These are phyloP conservation scores for Patagioenas fasciata DNA, from an alignment of 2,113 vertebrate genomes.

Conservation along the genomic window DNA sequence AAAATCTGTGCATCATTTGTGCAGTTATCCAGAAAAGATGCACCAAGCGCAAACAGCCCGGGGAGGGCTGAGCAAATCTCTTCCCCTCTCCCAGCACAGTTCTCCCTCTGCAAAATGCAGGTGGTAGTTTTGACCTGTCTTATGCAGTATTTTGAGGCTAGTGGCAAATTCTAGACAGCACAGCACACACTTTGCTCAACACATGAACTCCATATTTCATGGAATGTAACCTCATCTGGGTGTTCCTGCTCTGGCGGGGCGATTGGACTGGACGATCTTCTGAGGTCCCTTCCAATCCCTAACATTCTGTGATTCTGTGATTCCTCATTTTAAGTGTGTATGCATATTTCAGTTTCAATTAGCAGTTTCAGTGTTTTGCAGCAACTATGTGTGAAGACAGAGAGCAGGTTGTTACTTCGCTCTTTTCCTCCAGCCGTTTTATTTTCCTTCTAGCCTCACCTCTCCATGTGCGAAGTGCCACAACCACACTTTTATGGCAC, in stretches of 20 bases:
- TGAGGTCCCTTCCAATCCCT: no score
- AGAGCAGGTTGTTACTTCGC: neutral
- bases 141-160: neutral
- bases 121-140: neutral
- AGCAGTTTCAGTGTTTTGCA: neutral
- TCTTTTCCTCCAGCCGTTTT: neutral
- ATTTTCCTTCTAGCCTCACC: neutral
- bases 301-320: no score
- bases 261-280: no score
- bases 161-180: neutral
- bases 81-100: neutral
- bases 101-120: neutral
- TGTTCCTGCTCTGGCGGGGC: no score
- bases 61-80: neutral
- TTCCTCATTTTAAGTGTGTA: neutral
- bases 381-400: neutral
- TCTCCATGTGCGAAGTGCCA: neutral
- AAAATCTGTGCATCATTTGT: neutral
- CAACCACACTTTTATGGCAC: neutral
- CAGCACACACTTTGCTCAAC: neutral
- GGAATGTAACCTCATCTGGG: no score
- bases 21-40: neutral
- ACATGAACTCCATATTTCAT: neutral
- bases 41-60: neutral
- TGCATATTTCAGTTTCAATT: neutral